Conservation (phyloP, 2,888 invertebrate species). For the Hydroisotoma schaefferi region DNA sequence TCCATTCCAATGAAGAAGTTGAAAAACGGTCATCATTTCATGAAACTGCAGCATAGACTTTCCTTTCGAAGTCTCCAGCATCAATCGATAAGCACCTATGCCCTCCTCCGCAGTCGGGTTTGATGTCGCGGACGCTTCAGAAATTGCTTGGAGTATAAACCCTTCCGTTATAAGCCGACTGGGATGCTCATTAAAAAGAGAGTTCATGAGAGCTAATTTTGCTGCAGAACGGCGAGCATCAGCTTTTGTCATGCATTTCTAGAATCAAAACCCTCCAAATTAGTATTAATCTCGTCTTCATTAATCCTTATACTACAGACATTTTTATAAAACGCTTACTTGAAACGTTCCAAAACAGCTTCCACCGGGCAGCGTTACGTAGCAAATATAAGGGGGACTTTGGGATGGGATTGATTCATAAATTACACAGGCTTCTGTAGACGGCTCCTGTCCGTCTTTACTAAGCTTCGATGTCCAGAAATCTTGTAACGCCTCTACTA, state of each 20-base stretch:
- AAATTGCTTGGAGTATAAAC: conserved; percentile 88
- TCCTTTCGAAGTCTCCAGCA: conserved; percentile 63
- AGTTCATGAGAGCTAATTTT: conserved; percentile 94
- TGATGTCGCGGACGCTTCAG: conserved; percentile 77
- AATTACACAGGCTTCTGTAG: conserved; percentile 68
- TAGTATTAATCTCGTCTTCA: conserved; percentile 8
- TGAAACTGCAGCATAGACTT: conserved; percentile 95
- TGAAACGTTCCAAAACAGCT: conserved; percentile 95
- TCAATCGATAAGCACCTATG: conserved; percentile 59
- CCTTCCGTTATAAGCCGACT: conserved; percentile 87
- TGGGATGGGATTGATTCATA: conserved; percentile 89
- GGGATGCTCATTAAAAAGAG: conserved; percentile 93
- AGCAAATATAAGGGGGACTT: conserved; percentile 89
- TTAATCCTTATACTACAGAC: conserved; percentile 1
- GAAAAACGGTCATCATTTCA: conserved; percentile 96
- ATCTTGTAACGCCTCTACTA: conserved; percentile 91
- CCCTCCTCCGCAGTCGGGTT: conserved; percentile 4
- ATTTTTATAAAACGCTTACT: conserved; percentile 55
- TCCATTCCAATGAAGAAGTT: conserved; percentile 95
- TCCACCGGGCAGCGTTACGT: conserved; percentile 89
- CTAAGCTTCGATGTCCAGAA: conserved; percentile 97
- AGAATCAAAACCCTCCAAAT: conserved; percentile 47
- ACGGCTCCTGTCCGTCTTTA: conserved; percentile 3
- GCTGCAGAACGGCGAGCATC: conserved; percentile 91
- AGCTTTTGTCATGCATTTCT: conserved; percentile 92